These are phyloP conservation scores for Eristalis arbustorum DNA, from an alignment of 2,888 invertebrate species.

Conservation along the genomic window DNA sequence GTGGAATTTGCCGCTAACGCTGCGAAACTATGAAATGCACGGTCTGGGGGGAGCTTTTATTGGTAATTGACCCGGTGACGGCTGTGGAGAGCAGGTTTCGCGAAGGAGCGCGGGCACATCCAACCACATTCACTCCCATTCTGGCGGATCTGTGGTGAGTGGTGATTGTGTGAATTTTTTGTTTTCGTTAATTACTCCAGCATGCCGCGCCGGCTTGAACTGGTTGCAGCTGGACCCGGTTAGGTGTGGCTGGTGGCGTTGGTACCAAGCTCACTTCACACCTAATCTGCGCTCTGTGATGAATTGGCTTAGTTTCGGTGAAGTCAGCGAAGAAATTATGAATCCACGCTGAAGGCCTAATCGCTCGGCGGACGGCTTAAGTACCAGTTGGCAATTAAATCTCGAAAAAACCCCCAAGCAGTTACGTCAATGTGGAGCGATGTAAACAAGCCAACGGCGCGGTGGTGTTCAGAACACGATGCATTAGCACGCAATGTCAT, in stretches of 20 bases:
- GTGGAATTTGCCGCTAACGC: slow-evolving; percentile 2
- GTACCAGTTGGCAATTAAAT: background rate
- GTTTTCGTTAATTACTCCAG: background rate
- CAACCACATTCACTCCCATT: background rate
- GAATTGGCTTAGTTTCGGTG: background rate
- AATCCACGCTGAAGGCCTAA: background rate
- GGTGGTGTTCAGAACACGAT: too few relatives aligned
- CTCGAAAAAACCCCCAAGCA: background rate
- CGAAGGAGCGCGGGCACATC: background rate
- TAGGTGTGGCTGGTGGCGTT: background rate
- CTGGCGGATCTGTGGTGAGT: background rate
- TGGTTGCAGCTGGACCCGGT: background rate
- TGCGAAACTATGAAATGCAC: slow-evolving; percentile 11
- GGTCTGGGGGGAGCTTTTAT: background rate
- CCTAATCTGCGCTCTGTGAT: background rate
- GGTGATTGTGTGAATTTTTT: background rate
- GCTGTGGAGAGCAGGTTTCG: background rate
- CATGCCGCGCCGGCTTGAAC: background rate
- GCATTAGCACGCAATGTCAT: too few relatives aligned
- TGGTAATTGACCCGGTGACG: slow-evolving; percentile 5
- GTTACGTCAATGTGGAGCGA: too few relatives aligned
- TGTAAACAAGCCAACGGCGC: too few relatives aligned
- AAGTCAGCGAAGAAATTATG: background rate
- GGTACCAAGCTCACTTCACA: background rate
- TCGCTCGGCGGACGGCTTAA: background rate